Evolutionary conservation across 2,888 invertebrate species (phyloP).

Genomic region (Ischnura elegans): DNA sequence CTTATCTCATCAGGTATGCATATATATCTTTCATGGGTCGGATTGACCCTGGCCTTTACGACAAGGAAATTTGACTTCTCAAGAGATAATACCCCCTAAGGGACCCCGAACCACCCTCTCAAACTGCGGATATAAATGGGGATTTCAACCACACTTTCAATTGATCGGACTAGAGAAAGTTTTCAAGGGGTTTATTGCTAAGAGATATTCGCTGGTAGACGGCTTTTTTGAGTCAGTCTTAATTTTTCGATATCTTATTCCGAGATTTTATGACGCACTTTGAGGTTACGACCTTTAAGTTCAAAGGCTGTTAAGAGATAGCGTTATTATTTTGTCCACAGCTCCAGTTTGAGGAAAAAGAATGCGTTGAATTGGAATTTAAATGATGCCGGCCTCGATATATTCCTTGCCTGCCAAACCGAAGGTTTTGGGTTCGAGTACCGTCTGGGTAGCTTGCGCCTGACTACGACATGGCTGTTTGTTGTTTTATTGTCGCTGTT

Average conservation of each 20-base stretch:
- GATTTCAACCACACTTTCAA: not conserved
- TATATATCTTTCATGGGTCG: not conserved
- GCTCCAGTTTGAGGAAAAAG: too few species aligned
- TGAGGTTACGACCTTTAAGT: too few species aligned
- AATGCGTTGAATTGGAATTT: too few species aligned
- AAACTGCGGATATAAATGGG: not conserved
- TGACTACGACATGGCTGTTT: too few species aligned
- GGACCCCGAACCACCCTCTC: not conserved
- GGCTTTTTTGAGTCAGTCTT: not conserved
- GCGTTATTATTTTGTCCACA: too few species aligned
- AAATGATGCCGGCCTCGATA: too few species aligned
- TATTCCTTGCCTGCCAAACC: too few species aligned
- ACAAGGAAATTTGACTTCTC: slow-evolving; percentile 5
- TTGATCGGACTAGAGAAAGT: not conserved
- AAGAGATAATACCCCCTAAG: not conserved
- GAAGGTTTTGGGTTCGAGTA: too few species aligned
- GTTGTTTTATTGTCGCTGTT: too few species aligned
- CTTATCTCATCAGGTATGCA: too few species aligned
- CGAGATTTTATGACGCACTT: not conserved
- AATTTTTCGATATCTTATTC: not conserved
- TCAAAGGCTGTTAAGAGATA: too few species aligned
- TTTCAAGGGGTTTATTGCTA: not conserved
- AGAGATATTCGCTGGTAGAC: not conserved
- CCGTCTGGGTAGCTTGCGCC: too few species aligned
- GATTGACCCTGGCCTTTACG: not conserved